These are phyloP conservation scores for Sipha flava DNA, from an alignment of 1,140 invertebrate species.

Conservation along the genomic window DNA sequence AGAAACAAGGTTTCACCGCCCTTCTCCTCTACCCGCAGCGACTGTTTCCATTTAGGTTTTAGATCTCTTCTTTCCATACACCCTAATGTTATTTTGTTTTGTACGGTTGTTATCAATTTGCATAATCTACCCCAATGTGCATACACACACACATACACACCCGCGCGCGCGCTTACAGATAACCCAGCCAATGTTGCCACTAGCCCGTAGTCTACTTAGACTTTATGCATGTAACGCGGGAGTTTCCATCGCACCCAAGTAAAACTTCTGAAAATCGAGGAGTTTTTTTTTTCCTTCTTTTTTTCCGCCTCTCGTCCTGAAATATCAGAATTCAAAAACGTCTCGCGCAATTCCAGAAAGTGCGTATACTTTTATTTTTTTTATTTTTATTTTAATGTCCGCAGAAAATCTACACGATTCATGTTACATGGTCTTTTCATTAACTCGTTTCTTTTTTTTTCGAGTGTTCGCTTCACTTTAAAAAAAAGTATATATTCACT, in stretches of 20 bases:
- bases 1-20: slow-evolving; percentile 4
- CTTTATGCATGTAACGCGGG: neutral
- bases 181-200: neutral
- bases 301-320: neutral
- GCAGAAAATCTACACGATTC: neutral
- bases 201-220: slow-evolving; percentile 21
- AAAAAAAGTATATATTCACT: neutral
- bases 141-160: neutral
- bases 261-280: slow-evolving; percentile 7
- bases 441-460: neutral
- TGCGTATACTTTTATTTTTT: neutral
- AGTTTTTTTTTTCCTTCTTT: neutral
- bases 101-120: slow-evolving; percentile 33
- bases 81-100: slow-evolving; percentile 32
- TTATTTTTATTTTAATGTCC: neutral
- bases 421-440: neutral
- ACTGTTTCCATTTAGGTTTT: slow-evolving; percentile 30
- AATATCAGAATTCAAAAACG: slow-evolving; percentile 19
- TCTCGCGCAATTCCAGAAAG: neutral
- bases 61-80: slow-evolving; percentile 29
- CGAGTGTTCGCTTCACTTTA: too few species aligned
- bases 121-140: slow-evolving; percentile 15
- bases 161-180: neutral
- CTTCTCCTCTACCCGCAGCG: neutral
- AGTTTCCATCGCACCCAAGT: neutral